Conservation (phyloP, 2,888 invertebrate species). For the Noctuana brunneofusca region DNA sequence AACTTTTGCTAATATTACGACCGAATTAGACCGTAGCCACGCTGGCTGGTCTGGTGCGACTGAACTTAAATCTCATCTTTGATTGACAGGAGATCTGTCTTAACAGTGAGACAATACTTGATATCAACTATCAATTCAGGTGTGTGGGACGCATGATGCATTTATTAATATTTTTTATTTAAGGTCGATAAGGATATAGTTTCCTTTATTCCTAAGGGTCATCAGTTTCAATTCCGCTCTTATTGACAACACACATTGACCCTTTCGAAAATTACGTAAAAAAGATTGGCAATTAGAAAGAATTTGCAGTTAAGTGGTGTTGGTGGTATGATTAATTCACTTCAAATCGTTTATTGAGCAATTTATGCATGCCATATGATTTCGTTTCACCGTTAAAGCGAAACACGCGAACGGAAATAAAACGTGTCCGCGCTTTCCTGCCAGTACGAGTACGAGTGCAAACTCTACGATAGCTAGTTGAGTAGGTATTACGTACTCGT, state of each 20-base stretch:
- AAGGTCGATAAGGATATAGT: too few relatives aligned
- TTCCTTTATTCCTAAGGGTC: background rate
- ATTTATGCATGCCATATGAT: constrained; percentile 18
- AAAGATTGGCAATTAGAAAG: background rate
- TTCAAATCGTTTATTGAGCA: constrained; percentile 23
- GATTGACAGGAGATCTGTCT: too few relatives aligned
- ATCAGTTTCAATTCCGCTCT: background rate
- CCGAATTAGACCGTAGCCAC: too few relatives aligned
- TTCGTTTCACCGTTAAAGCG: constrained; percentile 14
- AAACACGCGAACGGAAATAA: constrained; percentile 29
- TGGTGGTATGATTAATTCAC: background rate
- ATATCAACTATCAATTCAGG: too few relatives aligned
- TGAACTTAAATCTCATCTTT: too few relatives aligned
- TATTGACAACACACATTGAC: background rate
- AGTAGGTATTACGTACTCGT: constrained; percentile 5
- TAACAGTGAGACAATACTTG: too few relatives aligned
- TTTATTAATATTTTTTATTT: too few relatives aligned
- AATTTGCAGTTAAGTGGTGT: background rate
- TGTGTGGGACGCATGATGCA: too few relatives aligned
- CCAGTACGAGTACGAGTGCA: constrained; percentile 12
- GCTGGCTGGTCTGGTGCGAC: too few relatives aligned
- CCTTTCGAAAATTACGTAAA: background rate
- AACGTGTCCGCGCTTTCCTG: constrained; percentile 28
- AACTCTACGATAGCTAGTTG: constrained; percentile 7
- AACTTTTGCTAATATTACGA: too few relatives aligned